Evolutionary conservation across 2,888 invertebrate genomes (phyloP).

Genomic region (Biston betularia): DNA sequence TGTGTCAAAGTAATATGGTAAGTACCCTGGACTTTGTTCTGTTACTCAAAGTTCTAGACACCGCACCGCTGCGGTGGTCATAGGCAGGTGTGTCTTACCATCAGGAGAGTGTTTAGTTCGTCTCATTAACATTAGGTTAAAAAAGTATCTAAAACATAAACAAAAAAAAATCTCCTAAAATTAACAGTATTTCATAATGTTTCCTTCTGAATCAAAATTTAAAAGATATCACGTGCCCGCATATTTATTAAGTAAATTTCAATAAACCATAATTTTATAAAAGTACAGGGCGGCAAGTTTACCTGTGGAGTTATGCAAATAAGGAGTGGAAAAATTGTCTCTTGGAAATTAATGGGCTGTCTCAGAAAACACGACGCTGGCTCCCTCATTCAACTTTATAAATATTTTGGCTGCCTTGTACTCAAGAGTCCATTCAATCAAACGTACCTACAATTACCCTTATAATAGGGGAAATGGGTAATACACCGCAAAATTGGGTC

Average conservation of each 20-base stretch:
- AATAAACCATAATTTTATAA: constrained; percentile 19
- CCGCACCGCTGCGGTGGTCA: too few relatives aligned
- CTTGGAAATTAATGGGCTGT: not conserved
- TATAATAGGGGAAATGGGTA: constrained; percentile 45
- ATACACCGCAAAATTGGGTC: constrained; percentile 48
- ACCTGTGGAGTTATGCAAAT: not conserved
- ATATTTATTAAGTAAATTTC: constrained; percentile 18
- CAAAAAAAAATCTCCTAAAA: too few relatives aligned
- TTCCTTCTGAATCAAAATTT: not conserved
- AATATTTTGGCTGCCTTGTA: not conserved
- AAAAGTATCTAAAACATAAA: too few relatives aligned
- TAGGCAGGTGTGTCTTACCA: too few relatives aligned
- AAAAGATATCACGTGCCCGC: constrained; percentile 5
- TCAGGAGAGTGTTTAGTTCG: too few relatives aligned
- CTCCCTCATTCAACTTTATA: not conserved
- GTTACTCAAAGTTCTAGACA: too few relatives aligned
- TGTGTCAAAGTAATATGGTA: too few relatives aligned
- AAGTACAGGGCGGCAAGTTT: constrained; percentile 11
- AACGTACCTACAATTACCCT: constrained; percentile 34
- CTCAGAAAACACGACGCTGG: not conserved
- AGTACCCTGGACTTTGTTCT: too few relatives aligned
- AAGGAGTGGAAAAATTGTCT: not conserved
- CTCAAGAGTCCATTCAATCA: constrained; percentile 29
- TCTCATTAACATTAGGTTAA: too few relatives aligned
- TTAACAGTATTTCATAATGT: too few relatives aligned